phyloP scores from a whole-genome alignment of 2,797 vertebrate genomes.

The Balearica regulorum region DNA sequence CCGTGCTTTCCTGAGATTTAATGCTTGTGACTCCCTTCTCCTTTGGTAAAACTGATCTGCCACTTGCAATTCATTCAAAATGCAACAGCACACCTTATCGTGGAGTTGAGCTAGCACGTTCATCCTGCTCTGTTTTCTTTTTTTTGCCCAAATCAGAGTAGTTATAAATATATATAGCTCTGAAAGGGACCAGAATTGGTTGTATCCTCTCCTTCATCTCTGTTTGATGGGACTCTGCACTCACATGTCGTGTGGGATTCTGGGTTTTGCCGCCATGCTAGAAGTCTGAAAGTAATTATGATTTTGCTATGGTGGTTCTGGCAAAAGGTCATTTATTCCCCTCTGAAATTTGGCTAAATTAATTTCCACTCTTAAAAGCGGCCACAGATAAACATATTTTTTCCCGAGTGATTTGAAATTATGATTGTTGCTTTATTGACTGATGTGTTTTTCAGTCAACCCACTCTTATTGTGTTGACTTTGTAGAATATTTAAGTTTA shows the following conservation, averaged over 20 bases:
- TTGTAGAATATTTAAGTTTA: background rate
- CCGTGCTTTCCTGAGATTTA: background rate
- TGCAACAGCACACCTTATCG: background rate
- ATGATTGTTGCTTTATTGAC: background rate
- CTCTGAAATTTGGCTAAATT: conserved; percentile 3
- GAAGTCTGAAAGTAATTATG: background rate
- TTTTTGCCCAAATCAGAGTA: background rate
- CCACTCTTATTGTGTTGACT: background rate
- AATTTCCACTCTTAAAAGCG: conserved; percentile 25
- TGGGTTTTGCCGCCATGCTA: background rate
- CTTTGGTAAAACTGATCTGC: background rate
- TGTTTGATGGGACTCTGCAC: background rate
- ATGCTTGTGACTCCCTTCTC: background rate
- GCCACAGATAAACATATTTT: conserved; percentile 13
- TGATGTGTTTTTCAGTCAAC: background rate
- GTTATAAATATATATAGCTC: background rate
- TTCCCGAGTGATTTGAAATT: background rate
- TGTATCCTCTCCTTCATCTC: background rate
- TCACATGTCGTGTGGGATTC: background rate
- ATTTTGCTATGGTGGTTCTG: background rate
- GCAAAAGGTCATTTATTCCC: background rate
- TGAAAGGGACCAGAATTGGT: background rate
- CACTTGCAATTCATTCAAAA: background rate
- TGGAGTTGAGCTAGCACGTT: background rate
- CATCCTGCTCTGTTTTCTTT: background rate